Evolutionary conservation across 1,140 invertebrate species (phyloP), one percentile per base, ranked within the genome.

Genomic region (Euura lappo): DNA sequence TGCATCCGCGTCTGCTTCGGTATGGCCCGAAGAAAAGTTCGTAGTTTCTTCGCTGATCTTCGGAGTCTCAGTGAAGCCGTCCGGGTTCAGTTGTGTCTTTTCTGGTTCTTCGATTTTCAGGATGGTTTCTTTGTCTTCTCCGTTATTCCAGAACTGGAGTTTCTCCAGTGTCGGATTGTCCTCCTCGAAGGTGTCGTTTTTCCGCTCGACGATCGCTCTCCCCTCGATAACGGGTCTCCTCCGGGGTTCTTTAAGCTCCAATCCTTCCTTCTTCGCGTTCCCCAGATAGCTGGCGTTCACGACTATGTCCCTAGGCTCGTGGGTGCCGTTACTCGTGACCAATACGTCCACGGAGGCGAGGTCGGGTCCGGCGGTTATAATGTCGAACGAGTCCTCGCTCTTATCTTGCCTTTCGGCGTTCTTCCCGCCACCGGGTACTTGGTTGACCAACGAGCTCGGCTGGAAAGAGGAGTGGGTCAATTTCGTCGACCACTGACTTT

Each of bases 401-500:
- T 72, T 72, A 3, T 44, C 46, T 69, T 72, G 67, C 69, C 68
- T 64, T n/a, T 73, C 72, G 4, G 42, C 6, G 2, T 75, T 77
- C 4, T 79, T 75, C 6, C 74, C 45, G 8, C 44, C 44, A 44
- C 11, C 11, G 88, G 88, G 11, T 51, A 89, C 85, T 43, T 87
- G 83, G 79, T 90, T 90, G 3, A 88, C 86, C 74, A 88, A 88
- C 75, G 86, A 89, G 5, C 83, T 85, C 6, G 89, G 89, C 77
- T 90, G 90, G 75, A 91, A 91, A 4, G 90, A 89, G 72, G 87
- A 88, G 44, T 81, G 83, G 7, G 89, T 88, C 69, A 91, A 76
- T 76, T 91, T 91, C 4, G 91, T 90, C 2, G 92, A 93, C 92
- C 92, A 93, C 65, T 91, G 89, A 5, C 90, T 91, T 67, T 91